Base-by-base conservation (phyloP, 2,888 invertebrate genomes). In the Trilocha varians region DNA sequence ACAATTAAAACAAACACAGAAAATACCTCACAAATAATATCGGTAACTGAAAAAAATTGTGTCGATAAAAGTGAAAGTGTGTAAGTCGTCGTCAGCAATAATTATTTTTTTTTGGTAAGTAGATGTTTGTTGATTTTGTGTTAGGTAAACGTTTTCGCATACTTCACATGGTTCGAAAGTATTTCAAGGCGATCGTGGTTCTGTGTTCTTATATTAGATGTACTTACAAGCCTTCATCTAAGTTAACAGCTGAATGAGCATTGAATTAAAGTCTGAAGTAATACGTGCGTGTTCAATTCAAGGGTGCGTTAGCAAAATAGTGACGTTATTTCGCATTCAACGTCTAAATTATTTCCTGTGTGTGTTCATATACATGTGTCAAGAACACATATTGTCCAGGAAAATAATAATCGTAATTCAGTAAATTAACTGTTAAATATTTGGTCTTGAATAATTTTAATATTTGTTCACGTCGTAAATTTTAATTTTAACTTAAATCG, bases 131-230 rank as follows among this genome's bases (percentile, higher is more conserved):
- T 64, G 65, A 69, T 69, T 69, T 50, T 65, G 62, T 55, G 62
- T 70, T 74, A 65, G 59, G 71, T 67, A 74, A 78, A 79, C 73
- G 71, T 73, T 79, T 82, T 78, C 75, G 74, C 75, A 72, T 78
- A 76, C 71, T 75, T 72, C 72, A 73, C 71, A 69, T 72, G 70
- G 72, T 75, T 82, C 60, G 84, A 85, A 85, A 85, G 85, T 84
- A 82, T 85, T 85, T 78, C 85, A 85, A 85, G 85, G 85, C 72
- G 70, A 82, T 77, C 82, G 52, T 78, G 78, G 67, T 43, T 34
- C 18, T 32, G 43, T 39, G n/a, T 16, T 13, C 25, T 25, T 25
- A 25, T 17, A 13, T 17, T 33, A 33, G 33, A 33, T 8, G 16
- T 16, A 3, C 6, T 39, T 8, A 13, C 32, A 32, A 42, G 32